phyloP scores from a whole-genome alignment of 2,888 invertebrate species.

The Lagria hirta region DNA sequence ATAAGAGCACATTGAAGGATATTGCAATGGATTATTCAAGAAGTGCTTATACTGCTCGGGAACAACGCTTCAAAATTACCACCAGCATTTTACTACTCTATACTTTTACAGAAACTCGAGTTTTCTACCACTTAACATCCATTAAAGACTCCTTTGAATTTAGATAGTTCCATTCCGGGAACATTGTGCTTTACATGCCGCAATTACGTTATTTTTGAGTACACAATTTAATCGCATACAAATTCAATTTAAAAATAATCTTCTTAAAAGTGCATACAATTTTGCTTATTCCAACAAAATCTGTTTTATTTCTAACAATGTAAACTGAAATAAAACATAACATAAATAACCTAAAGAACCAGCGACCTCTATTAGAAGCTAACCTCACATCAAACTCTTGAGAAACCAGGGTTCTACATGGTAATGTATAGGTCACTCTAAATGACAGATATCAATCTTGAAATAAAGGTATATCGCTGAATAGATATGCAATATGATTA shows the following conservation, averaged over 20 bases:
- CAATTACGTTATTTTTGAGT: conserved; percentile 7
- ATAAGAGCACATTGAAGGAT: conserved; percentile 37
- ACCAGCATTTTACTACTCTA: conserved; percentile 35
- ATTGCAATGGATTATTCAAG: conserved; percentile 42
- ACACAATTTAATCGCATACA: conserved; percentile 6
- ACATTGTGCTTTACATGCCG: conserved; percentile 12
- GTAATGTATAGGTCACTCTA: too few relatives aligned
- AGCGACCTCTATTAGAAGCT: too few relatives aligned
- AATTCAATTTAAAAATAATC: conserved; percentile 12
- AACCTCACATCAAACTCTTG: too few relatives aligned
- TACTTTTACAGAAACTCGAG: conserved; percentile 29
- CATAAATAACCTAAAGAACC: too few relatives aligned
- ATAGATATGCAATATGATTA: too few relatives aligned
- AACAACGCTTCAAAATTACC: conserved; percentile 36
- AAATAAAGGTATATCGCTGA: too few relatives aligned
- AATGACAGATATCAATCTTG: too few relatives aligned
- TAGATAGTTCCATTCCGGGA: conserved; percentile 23
- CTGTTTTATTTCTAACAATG: too few relatives aligned
- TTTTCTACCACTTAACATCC: conserved; percentile 27
- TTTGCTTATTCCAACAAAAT: conserved; percentile 19
- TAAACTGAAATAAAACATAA: too few relatives aligned
- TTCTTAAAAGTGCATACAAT: conserved; percentile 7
- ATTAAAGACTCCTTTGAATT: conserved; percentile 25
- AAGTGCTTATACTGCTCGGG: conserved; percentile 37
- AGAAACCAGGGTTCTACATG: too few relatives aligned